Base-by-base conservation (phyloP, 2,888 invertebrate species). In the Sialis fuliginosa region DNA sequence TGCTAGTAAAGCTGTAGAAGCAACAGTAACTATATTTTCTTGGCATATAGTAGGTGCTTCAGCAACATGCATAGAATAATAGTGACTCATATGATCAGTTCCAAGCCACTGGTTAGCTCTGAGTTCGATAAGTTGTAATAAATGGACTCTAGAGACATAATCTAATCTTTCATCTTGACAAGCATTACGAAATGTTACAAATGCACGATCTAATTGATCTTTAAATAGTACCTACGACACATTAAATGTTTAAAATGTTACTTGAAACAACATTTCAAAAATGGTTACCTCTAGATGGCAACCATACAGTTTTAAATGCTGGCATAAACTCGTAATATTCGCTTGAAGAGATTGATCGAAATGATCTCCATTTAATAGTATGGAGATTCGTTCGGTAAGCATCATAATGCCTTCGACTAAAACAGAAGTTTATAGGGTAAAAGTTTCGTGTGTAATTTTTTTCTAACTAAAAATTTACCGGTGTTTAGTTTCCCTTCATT, bases 81-180 rank as follows among this genome's bases (percentile, higher is more conserved):
- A 91, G 58, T 81, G 79, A 65, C 79, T 81, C 72, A 87, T 81
- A 57, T 84, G 81, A 64, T 87, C 85, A 54, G 78, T 81, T 51
- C 82, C 80, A 61, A 84, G 81, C 93, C 93, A 93, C 60, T 84
- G 80, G 67, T 86, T 86, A 52, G 92, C 92, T 62, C 93, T 75
- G 61, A 93, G 70, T 70, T 95, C 93, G 58, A 95, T 89, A 52
- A 93, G 72, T 70, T 93, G 91, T 62, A 95, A 78, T 59, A 93
- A 74, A 66, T 87, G 83, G 61, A 89, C 75, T 66, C 91, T 77
- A 58, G 87, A 85, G 65, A 84, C 78, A 62, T 84, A 77, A 62
- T 89, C 89, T 58, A 92, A 71, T 63, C 81, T 77, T 64, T 85
- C 84, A 66, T 89, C 87, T 65, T 87, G 84, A 58, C 87, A 87